phyloP scores from a whole-genome alignment of 2,888 invertebrate genomes.

The Frankliniella fusca region DNA sequence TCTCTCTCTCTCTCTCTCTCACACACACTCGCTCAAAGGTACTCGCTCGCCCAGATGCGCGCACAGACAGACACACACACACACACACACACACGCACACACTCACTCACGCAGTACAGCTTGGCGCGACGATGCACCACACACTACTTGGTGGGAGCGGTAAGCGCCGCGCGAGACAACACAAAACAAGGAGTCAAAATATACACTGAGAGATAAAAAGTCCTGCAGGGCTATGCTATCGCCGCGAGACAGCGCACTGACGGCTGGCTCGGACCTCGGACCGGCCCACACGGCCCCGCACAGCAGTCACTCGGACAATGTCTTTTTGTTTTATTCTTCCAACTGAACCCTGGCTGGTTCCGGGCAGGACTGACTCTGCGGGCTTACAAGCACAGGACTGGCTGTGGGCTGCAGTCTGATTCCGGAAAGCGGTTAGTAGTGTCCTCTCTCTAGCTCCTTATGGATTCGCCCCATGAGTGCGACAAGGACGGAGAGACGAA shows the following conservation, averaged over 20 bases:
- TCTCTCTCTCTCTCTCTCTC: neutral
- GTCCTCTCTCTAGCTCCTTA: neutral
- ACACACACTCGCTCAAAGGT: neutral
- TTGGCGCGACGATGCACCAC: neutral
- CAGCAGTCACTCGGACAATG: too few species aligned
- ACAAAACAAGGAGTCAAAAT: conserved; percentile 7
- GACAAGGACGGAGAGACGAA: too few species aligned
- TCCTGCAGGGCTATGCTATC: neutral
- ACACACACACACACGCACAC: too few species aligned
- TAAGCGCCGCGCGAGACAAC: neutral
- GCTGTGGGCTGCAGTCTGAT: neutral
- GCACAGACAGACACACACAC: neutral
- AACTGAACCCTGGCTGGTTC: too few species aligned
- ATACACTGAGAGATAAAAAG: neutral
- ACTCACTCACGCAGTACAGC: too few species aligned
- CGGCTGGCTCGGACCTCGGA: neutral
- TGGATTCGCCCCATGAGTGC: too few species aligned
- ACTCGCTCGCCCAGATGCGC: too few species aligned
- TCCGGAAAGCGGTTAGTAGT: too few species aligned
- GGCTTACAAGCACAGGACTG: neutral
- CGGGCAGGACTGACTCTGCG: neutral
- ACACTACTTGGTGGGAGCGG: neutral
- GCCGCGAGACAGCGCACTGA: neutral
- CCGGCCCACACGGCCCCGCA: neutral
- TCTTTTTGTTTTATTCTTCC: too few species aligned